These are phyloP conservation scores for Sarcophaga subvicina DNA, from an alignment of 2,888 invertebrate species.

Conservation along the genomic window DNA sequence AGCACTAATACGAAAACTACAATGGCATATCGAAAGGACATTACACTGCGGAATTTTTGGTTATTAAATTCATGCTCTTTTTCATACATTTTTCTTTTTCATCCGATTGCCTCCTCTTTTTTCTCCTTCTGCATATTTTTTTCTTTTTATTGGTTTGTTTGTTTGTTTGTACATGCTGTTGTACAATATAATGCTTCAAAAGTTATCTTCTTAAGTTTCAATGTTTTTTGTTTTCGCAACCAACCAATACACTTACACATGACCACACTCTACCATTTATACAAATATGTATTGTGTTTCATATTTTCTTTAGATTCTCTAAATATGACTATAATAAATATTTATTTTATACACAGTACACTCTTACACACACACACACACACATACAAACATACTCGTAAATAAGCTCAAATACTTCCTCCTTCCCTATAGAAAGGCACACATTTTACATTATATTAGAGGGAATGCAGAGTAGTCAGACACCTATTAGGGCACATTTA, in stretches of 20 bases:
- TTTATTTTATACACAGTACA: background rate
- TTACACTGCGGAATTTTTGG: constrained; percentile 42
- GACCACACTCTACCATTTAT: background rate
- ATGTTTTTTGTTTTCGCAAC: background rate
- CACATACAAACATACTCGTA: background rate
- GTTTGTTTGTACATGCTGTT: background rate
- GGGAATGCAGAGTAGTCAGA: too few species aligned
- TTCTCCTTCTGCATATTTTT: background rate
- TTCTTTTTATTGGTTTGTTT: constrained; percentile 28
- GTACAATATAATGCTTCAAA: background rate
- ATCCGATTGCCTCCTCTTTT: background rate
- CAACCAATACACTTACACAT: background rate
- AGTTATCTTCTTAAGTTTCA: constrained; percentile 40
- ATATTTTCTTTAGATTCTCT: background rate
- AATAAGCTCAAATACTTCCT: background rate
- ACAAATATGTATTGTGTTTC: background rate
- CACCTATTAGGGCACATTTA: too few species aligned
- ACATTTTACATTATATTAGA: too few species aligned
- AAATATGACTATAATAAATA: constrained; percentile 28
- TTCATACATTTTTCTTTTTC: background rate
- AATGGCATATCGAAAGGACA: constrained; percentile 24
- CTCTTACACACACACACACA: background rate
- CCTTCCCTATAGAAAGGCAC: background rate
- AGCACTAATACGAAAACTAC: constrained; percentile 5
- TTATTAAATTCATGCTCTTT: constrained; percentile 38